phyloP scores from a whole-genome alignment of 2,797 vertebrate species.

The Helarctos malayanus region DNA sequence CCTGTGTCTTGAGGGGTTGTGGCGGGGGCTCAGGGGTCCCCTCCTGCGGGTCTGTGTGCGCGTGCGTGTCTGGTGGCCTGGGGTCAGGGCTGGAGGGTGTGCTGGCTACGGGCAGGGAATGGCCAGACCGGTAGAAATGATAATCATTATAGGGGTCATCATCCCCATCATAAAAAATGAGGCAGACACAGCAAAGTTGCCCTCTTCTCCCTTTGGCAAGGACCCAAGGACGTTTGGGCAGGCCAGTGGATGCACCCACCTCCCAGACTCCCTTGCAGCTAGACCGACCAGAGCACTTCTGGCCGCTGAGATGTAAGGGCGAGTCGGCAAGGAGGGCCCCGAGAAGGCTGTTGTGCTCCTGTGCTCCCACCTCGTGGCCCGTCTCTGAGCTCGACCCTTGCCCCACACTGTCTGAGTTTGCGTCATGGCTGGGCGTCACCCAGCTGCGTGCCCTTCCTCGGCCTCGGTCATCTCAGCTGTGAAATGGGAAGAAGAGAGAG shows the following conservation, averaged over 20 bases:
- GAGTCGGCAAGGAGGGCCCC: background rate
- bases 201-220: background rate
- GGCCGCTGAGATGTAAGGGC: background rate
- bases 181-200: background rate
- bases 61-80: background rate
- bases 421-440: background rate
- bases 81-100: background rate
- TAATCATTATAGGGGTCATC: rapidly evolving
- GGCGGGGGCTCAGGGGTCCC: too few species aligned
- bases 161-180: background rate
- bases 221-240: too few species aligned
- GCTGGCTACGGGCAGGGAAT: background rate
- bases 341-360: background rate
- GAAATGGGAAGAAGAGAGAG: background rate
- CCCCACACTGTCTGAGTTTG: background rate
- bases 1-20: background rate
- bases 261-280: background rate
- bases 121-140: too few species aligned
- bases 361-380: background rate
- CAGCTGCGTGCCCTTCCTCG: background rate
- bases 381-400: background rate
- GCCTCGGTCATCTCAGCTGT: background rate
- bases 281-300: background rate
- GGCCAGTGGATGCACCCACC: background rate
- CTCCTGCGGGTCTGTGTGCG: background rate